Evolutionary conservation across 2,888 invertebrate species (phyloP), one percentile per base, ranked within the genome.

Genomic region (Nysson spinosus): DNA sequence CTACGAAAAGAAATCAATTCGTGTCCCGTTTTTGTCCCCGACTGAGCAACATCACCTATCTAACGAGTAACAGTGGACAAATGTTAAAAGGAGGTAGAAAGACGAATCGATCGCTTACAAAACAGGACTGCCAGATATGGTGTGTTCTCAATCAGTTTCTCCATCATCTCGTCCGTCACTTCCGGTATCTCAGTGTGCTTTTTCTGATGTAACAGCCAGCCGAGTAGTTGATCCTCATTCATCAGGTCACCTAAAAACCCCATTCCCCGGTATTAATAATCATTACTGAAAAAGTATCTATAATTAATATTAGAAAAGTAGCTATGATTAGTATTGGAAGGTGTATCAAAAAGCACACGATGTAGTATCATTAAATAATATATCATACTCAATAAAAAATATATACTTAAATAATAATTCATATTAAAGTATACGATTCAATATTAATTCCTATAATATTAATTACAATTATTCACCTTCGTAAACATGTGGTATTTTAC

Each of bases 111-210:
- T 77, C 67, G 92, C 95, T 93, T 90, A 96, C 96, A 96, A 87
- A 97, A 97, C 77, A 96, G 91, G 72, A 96, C 96, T 51, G 96
- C 96, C 72, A 97, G 90, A 84, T 92, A 95, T 57, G 93, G 91
- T 17, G 93, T 92, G 46, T 89, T 92, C 72, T 95, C 95, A 66
- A 97, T 93, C 34, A 97, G 89, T 84, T 94, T 94, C 78, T 96
- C 96, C 91, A 97, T 94, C 95, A 96, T 96, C 89, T 96, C 96
- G 83, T 96, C 95, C 5, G 96, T 96, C 16, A 97, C 92, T 88
- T 96, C 96, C 40, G 96, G 96, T 77, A 96, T 96, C 89, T 96
- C 96, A 57, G 94, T 93, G 85, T 95, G 95, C 70, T 94, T 92
- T 85, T 96, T 96, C 84, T 97, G 96, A 86, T 96, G 96, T 19